Conservation (phyloP, 1,140 invertebrate species). For the Diachasma alloeum region DNA sequence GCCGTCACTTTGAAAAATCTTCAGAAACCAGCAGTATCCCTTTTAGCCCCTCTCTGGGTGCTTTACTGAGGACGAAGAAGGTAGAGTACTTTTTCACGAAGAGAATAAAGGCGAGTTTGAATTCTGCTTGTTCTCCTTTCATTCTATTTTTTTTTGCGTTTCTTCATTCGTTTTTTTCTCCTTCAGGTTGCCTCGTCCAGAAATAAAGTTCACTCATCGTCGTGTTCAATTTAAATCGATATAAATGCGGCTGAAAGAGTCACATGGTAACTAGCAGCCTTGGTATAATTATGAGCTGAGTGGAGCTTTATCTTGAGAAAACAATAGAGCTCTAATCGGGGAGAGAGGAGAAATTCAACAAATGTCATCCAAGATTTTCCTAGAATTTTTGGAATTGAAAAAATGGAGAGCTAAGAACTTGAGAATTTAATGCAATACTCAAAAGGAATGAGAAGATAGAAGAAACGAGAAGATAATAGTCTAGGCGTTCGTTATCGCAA, state of each 20-base stretch:
- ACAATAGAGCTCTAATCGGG: not conserved
- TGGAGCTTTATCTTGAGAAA: not conserved
- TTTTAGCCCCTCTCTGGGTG: not conserved
- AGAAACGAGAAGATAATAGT: not conserved
- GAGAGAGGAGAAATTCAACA: not conserved
- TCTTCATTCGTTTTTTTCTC: not conserved
- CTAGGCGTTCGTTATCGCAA: not conserved
- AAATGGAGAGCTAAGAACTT: not conserved
- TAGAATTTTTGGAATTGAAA: not conserved
- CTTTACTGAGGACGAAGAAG: not conserved
- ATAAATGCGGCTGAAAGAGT: not conserved
- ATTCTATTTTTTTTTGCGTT: not conserved
- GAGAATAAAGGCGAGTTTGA: not conserved
- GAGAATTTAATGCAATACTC: not conserved
- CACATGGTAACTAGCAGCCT: not conserved
- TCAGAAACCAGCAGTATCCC: not conserved
- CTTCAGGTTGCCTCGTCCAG: not conserved
- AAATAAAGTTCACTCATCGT: not conserved
- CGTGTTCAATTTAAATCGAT: not conserved
- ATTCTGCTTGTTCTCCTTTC: not conserved
- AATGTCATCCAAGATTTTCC: not conserved
- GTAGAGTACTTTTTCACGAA: not conserved
- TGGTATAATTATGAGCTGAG: not conserved
- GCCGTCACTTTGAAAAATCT: slow-evolving; percentile 29
- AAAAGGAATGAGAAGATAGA: not conserved